phyloP scores from a whole-genome alignment of 2,888 invertebrate species.

The Diaphora mendica region DNA sequence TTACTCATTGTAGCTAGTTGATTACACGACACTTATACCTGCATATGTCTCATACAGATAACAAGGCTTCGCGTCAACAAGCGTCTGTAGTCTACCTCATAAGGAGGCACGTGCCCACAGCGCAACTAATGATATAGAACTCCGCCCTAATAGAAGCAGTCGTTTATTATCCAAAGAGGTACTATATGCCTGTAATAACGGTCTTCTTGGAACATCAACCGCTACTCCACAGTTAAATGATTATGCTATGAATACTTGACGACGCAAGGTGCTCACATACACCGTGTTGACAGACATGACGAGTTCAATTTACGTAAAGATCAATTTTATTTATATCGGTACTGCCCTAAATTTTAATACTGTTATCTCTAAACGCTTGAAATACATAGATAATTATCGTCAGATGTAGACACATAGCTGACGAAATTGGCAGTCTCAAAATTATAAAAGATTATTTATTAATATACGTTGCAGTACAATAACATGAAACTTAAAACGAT shows the following conservation, averaged over 20 bases:
- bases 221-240: conserved; percentile 50
- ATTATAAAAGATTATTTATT: too few species aligned
- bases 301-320: conserved; percentile 1
- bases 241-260: conserved; percentile 34
- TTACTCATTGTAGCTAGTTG: not conserved
- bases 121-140: conserved; percentile 66
- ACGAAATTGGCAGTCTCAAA: not conserved
- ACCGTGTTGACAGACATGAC: conserved; percentile 22
- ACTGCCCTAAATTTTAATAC: not conserved
- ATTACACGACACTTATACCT: not conserved
- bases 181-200: conserved; percentile 59
- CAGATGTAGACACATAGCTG: not conserved
- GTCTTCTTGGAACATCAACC: conserved; percentile 50
- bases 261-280: conserved; percentile 30
- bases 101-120: conserved; percentile 63
- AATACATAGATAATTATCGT: too few species aligned
- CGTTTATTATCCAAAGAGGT: conserved; percentile 59
- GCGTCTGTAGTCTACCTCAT: conserved; percentile 41
- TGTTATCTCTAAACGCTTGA: too few species aligned
- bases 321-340: not conserved
- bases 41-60: not conserved
- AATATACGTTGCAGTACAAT: too few species aligned
- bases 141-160: conserved; percentile 55
- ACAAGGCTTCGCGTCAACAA: conserved; percentile 4
- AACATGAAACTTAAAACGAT: too few species aligned